Conservation (phyloP, 2,888 invertebrate genomes). For the Limnephilus marmoratus region DNA sequence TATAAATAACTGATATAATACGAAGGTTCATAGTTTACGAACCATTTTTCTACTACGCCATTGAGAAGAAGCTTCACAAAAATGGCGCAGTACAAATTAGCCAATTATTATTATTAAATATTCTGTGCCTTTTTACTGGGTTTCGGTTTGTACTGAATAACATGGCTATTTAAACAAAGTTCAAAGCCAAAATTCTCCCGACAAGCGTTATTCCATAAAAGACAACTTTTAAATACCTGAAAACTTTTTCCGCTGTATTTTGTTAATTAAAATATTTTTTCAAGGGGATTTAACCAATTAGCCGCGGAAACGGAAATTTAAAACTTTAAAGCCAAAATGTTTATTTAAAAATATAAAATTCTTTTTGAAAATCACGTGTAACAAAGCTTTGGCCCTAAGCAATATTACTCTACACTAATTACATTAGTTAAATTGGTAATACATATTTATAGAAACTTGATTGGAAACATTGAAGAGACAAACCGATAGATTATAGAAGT, state of each 20-base stretch:
- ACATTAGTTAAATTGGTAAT: too few species aligned
- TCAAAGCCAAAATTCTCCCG: not conserved
- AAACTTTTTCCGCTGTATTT: constrained; percentile 55
- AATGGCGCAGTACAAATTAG: not conserved
- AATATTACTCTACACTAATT: not conserved
- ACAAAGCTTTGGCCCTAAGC: not conserved
- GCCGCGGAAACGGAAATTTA: not conserved
- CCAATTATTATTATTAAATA: not conserved
- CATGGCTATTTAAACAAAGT: not conserved
- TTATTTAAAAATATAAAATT: not conserved
- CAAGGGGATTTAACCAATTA: constrained; percentile 61
- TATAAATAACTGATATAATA: too few species aligned
- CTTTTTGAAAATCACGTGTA: not conserved
- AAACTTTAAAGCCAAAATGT: not conserved
- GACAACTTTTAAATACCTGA: constrained; percentile 52
- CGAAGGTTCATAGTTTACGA: too few species aligned
- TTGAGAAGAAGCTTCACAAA: not conserved
- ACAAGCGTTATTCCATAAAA: constrained; percentile 29
- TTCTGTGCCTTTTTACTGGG: not conserved
- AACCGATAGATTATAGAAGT: too few species aligned
- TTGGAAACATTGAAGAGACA: too few species aligned
- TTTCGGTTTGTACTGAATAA: not conserved
- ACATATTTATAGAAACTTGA: too few species aligned
- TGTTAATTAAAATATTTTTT: constrained; percentile 57
- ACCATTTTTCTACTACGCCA: not conserved